These are phyloP conservation scores for Pammene fasciana DNA, from an alignment of 2,888 invertebrate species.

Conservation along the genomic window DNA sequence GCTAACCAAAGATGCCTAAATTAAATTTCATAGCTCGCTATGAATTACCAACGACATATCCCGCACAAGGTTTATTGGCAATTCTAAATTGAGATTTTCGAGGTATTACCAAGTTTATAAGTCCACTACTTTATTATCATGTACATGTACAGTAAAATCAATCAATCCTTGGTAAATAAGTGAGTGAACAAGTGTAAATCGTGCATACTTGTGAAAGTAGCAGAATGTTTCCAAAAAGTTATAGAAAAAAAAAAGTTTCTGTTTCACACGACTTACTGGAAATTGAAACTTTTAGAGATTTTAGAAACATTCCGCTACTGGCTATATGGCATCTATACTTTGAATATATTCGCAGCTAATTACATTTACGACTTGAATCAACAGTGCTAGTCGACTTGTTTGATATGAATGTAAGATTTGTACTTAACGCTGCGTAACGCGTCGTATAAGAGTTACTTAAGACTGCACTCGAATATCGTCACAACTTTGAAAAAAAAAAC, in stretches of 20 bases:
- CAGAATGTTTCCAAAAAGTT: no score
- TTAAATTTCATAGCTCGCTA: background rate
- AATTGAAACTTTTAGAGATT: no score
- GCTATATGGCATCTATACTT: background rate
- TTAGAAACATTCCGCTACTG: no score
- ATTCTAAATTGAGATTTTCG: background rate
- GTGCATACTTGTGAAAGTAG: no score
- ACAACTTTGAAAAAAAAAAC: no score
- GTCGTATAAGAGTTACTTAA: conserved; percentile 15
- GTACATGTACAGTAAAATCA: background rate
- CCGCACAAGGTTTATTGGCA: background rate
- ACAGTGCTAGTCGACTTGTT: conserved; percentile 19
- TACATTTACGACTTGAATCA: conserved; percentile 5
- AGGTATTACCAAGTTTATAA: background rate
- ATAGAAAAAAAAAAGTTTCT: background rate
- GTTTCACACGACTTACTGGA: conserved; percentile 42
- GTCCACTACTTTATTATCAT: background rate
- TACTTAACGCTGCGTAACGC: conserved; percentile 26
- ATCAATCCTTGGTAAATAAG: no score
- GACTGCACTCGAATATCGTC: conserved; percentile 19
- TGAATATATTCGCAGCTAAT: background rate
- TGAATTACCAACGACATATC: background rate
- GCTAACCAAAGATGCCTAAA: background rate
- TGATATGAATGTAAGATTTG: conserved; percentile 31
- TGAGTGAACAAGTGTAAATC: no score